phyloP scores from a whole-genome alignment of 2,888 invertebrate species.

The Crocallis elinguaria region DNA sequence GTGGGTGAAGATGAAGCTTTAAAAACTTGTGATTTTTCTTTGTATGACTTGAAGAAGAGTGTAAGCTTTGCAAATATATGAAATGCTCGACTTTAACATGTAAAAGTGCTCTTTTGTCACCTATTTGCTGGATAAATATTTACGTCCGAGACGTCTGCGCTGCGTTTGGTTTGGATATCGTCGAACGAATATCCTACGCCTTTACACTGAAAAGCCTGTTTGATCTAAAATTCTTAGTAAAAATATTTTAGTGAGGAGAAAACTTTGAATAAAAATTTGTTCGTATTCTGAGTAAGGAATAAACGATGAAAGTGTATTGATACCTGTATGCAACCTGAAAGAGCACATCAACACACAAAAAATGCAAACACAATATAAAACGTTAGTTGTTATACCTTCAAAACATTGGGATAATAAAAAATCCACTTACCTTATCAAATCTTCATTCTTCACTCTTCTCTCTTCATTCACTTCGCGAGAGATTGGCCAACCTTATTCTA shows the following conservation, averaged over 20 bases:
- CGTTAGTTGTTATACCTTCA: slow-evolving; percentile 58
- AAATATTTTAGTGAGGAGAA: background rate
- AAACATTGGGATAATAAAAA: slow-evolving; percentile 45
- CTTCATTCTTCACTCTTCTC: slow-evolving; percentile 52
- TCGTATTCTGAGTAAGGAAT: too few species aligned
- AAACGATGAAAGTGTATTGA: slow-evolving; percentile 60
- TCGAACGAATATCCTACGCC: background rate
- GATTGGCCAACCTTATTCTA: slow-evolving; percentile 79
- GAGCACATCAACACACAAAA: slow-evolving; percentile 73
- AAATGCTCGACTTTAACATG: slow-evolving; percentile 6
- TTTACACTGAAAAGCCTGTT: background rate
- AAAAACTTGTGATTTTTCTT: background rate
- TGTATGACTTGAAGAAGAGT: too few species aligned
- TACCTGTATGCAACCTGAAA: slow-evolving; percentile 78
- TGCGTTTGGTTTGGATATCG: background rate
- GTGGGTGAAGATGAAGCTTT: slow-evolving; percentile 57
- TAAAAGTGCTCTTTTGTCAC: too few species aligned
- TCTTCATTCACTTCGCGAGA: slow-evolving; percentile 57
- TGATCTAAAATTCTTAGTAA: background rate
- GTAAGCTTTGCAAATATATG: slow-evolving; percentile 29
- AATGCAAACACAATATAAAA: slow-evolving; percentile 57
- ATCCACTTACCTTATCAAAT: slow-evolving; percentile 69
- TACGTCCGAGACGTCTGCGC: too few species aligned
- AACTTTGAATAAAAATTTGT: background rate
- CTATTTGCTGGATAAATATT: slow-evolving; percentile 3